Evolutionary conservation across 2,888 invertebrate genomes (phyloP).

Genomic region (Brachynemurus nebulosus): DNA sequence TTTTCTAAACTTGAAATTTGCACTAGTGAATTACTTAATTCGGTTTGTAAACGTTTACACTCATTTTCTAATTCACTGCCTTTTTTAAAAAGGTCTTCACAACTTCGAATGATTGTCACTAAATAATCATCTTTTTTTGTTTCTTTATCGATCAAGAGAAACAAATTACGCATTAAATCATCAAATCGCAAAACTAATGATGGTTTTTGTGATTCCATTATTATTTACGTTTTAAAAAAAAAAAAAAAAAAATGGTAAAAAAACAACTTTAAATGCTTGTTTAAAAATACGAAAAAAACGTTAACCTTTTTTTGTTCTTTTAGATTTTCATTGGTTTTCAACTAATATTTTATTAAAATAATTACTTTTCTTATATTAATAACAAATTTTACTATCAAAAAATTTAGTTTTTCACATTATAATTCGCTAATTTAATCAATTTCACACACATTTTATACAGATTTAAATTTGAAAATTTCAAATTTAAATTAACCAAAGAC

Average conservation of each 20-base stretch:
- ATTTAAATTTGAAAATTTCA: no score
- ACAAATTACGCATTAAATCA: conserved; percentile 53
- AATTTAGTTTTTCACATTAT: no score
- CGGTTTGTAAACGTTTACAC: conserved; percentile 52
- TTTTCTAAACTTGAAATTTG: conserved; percentile 64
- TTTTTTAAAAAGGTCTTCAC: conserved; percentile 54
- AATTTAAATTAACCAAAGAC: no score
- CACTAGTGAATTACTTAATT: conserved; percentile 53
- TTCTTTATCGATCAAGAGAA: conserved; percentile 47
- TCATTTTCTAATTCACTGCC: conserved; percentile 58
- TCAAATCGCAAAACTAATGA: conserved; percentile 57
- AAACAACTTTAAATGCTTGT: no score
- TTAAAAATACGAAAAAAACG: no score
- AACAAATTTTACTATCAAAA: no score
- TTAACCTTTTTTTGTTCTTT: no score
- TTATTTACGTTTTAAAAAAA: background rate
- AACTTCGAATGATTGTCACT: conserved; percentile 53
- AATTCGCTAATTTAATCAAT: no score
- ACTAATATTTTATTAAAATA: no score
- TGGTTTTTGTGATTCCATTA: conserved; percentile 24
- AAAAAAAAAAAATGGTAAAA: background rate
- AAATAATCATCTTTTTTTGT: conserved; percentile 72
- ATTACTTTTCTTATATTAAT: no score
- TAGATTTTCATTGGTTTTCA: no score
- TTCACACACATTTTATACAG: no score